Evolutionary conservation across 2,797 vertebrate species (phyloP).

Genomic region (Gymnothorax reevesii): DNA sequence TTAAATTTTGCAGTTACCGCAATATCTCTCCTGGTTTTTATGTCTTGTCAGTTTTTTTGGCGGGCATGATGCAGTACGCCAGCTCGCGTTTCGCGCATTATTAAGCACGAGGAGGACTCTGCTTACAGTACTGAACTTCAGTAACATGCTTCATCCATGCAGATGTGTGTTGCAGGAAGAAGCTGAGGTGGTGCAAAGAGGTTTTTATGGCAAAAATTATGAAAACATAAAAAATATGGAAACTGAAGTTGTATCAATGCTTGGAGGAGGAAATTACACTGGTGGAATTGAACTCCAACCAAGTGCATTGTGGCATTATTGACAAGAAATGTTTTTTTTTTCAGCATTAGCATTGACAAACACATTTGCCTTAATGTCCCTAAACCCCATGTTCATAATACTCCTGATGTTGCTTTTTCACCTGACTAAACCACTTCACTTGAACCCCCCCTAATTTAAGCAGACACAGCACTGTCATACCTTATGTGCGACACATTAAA

Average conservation of each 20-base stretch:
- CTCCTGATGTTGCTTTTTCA: background rate
- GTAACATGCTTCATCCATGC: conserved; percentile 25
- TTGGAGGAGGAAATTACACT: conserved; percentile 36
- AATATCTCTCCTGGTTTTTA: background rate
- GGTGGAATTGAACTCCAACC: conserved; percentile 45
- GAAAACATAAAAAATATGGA: conserved; percentile 47
- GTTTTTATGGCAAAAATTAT: conserved; percentile 28
- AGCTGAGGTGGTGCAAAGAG: conserved; percentile 41
- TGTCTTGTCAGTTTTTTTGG: background rate
- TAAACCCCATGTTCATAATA: too few species aligned
- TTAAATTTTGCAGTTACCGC: background rate
- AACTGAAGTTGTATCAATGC: conserved; percentile 36
- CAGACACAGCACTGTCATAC: too few species aligned
- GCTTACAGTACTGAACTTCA: conserved; percentile 29
- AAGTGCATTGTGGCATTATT: conserved; percentile 23
- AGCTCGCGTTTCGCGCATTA: background rate
- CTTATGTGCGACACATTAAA: too few species aligned
- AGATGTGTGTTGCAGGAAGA: conserved; percentile 37
- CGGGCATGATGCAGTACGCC: background rate
- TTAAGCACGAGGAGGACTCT: conserved; percentile 1
- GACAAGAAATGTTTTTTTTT: background rate
- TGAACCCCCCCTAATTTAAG: background rate
- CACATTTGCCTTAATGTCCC: background rate
- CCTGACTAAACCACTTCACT: background rate
- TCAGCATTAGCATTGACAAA: background rate